Conservation (phyloP, 2,888 invertebrate species). For the Sacculina carcini region DNA sequence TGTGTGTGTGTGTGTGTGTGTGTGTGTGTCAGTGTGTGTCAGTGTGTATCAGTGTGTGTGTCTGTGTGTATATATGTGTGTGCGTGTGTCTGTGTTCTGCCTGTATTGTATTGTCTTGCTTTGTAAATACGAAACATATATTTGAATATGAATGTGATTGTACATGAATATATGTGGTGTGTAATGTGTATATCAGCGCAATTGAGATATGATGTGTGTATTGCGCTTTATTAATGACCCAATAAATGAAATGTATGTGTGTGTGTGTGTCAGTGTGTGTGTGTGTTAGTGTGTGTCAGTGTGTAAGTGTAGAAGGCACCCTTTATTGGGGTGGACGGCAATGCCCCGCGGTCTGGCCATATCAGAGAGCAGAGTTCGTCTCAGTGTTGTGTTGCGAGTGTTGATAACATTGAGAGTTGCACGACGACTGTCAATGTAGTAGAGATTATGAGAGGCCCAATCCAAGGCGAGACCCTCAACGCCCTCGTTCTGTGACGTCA, state of each 20-base stretch:
- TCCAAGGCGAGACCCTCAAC: constrained; percentile 86
- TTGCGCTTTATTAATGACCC: too few relatives aligned
- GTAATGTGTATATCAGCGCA: too few relatives aligned
- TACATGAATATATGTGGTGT: too few relatives aligned
- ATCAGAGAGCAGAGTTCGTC: constrained; percentile 56
- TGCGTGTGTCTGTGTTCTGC: too few relatives aligned
- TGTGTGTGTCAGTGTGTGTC: too few relatives aligned
- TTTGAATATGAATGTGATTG: too few relatives aligned
- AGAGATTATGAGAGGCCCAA: constrained; percentile 83
- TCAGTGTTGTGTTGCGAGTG: constrained; percentile 54
- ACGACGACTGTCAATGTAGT: constrained; percentile 79
- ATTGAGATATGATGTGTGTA: too few relatives aligned
- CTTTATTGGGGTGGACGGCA: constrained; percentile 84
- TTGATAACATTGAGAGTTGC: constrained; percentile 80
- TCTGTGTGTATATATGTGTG: too few relatives aligned
- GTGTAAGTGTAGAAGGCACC: too few relatives aligned
- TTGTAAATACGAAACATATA: constrained; percentile 1
- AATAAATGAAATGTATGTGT: not conserved
- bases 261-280: constrained; percentile 7
- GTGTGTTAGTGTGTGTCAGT: too few relatives aligned
- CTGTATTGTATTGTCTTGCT: not conserved
- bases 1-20: too few relatives aligned
- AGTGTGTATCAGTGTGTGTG: too few relatives aligned
- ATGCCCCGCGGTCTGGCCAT: constrained; percentile 81
- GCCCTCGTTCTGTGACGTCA: constrained; percentile 88